These are phyloP conservation scores for Pithys albifrons DNA, from an alignment of 2,113 vertebrate genomes.

Conservation along the genomic window DNA sequence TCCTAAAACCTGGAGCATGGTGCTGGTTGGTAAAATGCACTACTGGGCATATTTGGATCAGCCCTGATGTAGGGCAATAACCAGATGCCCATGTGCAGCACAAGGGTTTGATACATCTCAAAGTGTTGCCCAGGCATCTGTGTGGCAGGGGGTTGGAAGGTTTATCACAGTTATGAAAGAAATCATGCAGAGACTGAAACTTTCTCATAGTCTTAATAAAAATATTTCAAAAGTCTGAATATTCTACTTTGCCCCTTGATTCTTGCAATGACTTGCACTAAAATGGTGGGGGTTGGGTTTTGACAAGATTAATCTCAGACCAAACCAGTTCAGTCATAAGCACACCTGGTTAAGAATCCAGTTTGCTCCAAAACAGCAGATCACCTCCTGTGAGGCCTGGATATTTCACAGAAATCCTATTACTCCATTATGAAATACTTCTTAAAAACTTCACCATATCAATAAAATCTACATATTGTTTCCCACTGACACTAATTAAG, in stretches of 20 bases:
- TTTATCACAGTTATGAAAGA: neutral
- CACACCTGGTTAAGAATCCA: neutral
- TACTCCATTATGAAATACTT: neutral
- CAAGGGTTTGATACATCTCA: neutral
- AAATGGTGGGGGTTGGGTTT: neutral
- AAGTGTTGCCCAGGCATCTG: fast-evolving
- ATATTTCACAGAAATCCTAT: neutral
- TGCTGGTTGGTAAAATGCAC: neutral
- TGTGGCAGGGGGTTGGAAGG: neutral
- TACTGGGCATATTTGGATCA: neutral
- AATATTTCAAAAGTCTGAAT: neutral
- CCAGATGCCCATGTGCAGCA: neutral
- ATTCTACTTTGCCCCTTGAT: neutral
- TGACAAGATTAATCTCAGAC: neutral
- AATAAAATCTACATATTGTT: constrained; percentile 64
- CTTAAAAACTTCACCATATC: constrained; percentile 28
- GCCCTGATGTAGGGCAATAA: neutral
- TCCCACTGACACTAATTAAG: constrained; percentile 67
- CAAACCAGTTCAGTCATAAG: neutral
- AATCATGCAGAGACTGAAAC: neutral
- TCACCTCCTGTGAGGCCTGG: neutral
- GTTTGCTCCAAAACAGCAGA: neutral
- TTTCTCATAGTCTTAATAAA: neutral
- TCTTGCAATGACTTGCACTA: neutral
- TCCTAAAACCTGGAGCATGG: neutral